Evolutionary conservation across 2,113 vertebrate species (phyloP), one percentile per base, ranked within the genome.

Genomic region (Hymenochirus boettgeri): DNA sequence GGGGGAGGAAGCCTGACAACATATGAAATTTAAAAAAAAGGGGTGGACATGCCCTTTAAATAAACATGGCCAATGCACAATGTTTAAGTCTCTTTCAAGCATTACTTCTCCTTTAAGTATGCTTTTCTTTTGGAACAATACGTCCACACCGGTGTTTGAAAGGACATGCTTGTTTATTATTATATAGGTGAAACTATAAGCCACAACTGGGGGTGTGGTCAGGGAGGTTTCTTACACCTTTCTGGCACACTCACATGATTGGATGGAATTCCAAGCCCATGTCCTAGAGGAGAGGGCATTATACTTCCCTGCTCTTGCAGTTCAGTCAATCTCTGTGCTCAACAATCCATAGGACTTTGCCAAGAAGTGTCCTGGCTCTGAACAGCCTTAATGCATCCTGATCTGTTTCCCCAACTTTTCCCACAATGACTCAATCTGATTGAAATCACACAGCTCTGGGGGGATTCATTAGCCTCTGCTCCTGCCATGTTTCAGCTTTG

Each of bases 341-440:
- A 65, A 57, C 39, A 65, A 65, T 35, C 39, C 25, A 22, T 27
- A 19, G 29, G 19, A 25, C 11, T 65, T 33, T 65, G 62, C 53
- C 62, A 57, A 48, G 26, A 58, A 27, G 17, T 58, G 29, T 58
- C 55, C 45, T 27, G 54, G 58, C 71, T 71, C 29, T 55, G 39
- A 13, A 1, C 5, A 15, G 69, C 58, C 21, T 71, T 61, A 77
- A 80, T 74, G 50, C 70, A 66, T 73, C 67, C 80, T 69, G 61
- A 84, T 57, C 78, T 61, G 61, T 77, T 80, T 79, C 72, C 78
- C 77, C 66, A 72, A 67, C 70, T 74, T 31, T 15, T 77, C 57
- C 72, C 61, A 46, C 70, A 52, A 48, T 81, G 79, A 85, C 83
- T 84, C 76, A 79, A 71, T 80, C 61, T 70, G 39, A 75, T 75